Evolutionary conservation across 2,888 invertebrate species (phyloP), one percentile per base, ranked within the genome.

Genomic region (Chrysolina haemoptera): DNA sequence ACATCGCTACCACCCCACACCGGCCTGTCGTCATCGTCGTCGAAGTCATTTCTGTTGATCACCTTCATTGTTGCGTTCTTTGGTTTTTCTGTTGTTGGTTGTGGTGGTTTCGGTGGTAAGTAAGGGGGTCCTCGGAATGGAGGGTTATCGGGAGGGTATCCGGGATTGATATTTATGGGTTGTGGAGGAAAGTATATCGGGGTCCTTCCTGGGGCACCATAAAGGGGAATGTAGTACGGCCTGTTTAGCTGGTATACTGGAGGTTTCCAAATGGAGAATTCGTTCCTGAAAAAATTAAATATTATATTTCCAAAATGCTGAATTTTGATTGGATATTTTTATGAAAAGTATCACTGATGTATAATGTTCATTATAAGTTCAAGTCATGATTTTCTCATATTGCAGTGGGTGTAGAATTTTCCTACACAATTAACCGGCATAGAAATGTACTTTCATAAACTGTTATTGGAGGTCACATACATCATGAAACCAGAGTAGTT

Each of bases 161-260:
- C 84, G 0, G 82, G 77, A 70, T 86, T 83, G 10, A 79, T 6
- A 14, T 78, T 76, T 0, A 85, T 35, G 0, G 86, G 84, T 71
- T 86, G 86, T 11, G 86, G 86, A 0, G 87, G 86, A 65, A 84
- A 87, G 75, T 84, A 87, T 10, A 87, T 77, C 0, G 86, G 86
- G 8, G 82, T 70, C 22, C 82, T 76, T 8, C 85, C 86, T 6
- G 78, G 76, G 1, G 74, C 62, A 11, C 86, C 86, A 78, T 82
- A 87, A 10, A 87, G 79, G 0, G 88, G 87, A 22, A 87, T 85
- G 68, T 76, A 85, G 77, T 88, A 88, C 3, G 88, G 87, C n/a
- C 86, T 80, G 35, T 73, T 78, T 4, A 87, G 65, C 63, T 82
- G 82, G 71, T 85, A 85, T 0, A 77, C 70, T 8, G 83, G 79